Conservation (phyloP, 2,113 vertebrate genomes). For the Sceloporus tristichus region DNA sequence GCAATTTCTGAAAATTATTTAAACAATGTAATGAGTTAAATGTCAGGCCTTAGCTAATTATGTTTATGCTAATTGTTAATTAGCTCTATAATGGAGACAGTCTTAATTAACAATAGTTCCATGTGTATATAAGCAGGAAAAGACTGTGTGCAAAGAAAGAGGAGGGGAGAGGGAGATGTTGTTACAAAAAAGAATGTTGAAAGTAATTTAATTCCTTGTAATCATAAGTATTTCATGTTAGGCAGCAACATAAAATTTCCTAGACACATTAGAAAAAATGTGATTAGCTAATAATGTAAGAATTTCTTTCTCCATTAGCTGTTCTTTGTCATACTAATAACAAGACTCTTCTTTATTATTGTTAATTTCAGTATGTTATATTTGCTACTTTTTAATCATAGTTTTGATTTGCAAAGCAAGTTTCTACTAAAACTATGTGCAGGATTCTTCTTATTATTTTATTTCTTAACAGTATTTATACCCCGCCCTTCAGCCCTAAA, state of each 20-base stretch:
- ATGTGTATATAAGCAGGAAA: conserved; percentile 71
- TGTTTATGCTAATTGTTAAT: conserved; percentile 99
- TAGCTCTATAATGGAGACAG: conserved; percentile 92
- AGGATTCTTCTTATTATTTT: not conserved
- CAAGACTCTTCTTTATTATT: not conserved
- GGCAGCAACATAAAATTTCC: conserved; percentile 60
- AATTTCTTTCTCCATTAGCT: conserved; percentile 44
- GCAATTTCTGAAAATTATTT: conserved; percentile 98
- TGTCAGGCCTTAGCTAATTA: conserved; percentile 96
- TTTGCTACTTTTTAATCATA: conserved; percentile 1
- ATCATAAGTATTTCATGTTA: conserved; percentile 82
- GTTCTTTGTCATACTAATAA: conserved; percentile 39
- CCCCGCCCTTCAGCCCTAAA: too few species aligned
- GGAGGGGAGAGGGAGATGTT: conserved; percentile 30
- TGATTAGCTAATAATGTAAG: conserved; percentile 51
- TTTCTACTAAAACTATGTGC: too few species aligned
- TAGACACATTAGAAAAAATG: conserved; percentile 54
- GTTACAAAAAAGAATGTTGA: conserved; percentile 81
- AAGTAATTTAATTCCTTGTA: conserved; percentile 80
- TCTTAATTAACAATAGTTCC: conserved; percentile 97
- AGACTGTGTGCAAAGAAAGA: conserved; percentile 51
- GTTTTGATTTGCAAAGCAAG: conserved; percentile 33
- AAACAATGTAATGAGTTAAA: conserved; percentile 95
- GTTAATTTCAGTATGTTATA: not conserved
- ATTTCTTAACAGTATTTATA: too few species aligned